A percentile compares a stretch with the other conserved stretches of the same genome.
phyloP scores from a whole-genome alignment of 2,888 invertebrate genomes.

The Neoaliturus tenellus region DNA sequence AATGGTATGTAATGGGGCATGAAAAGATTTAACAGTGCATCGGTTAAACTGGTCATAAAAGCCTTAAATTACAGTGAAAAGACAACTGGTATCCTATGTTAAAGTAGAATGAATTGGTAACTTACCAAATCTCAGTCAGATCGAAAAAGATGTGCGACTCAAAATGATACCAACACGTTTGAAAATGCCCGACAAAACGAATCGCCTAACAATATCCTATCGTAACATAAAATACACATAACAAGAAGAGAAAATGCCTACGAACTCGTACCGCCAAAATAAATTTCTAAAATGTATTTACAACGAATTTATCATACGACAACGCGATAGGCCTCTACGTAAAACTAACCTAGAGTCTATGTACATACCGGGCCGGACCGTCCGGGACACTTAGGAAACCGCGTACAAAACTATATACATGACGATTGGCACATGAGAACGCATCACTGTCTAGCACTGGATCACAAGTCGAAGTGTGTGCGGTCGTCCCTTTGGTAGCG shows the following conservation, averaged over 20 bases:
- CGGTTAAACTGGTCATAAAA: background rate
- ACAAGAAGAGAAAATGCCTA: conserved; percentile 9
- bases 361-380: conserved; percentile 45
- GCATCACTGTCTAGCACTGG: conserved; percentile 39
- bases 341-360: conserved; percentile 32
- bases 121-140: conserved; percentile 25
- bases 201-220: background rate
- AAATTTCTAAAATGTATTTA: conserved; percentile 25
- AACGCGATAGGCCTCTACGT: conserved; percentile 41
- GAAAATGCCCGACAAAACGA: conserved; percentile 33
- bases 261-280: conserved; percentile 30
- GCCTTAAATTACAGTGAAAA: background rate
- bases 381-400: background rate
- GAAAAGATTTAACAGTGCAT: background rate
- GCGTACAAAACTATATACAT: conserved; percentile 59
- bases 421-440: conserved; percentile 62
- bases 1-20: too few species aligned
- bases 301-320: background rate
- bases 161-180: conserved; percentile 4
- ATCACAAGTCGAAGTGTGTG: conserved; percentile 65
- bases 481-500: conserved; percentile 60
- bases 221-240: conserved; percentile 21
- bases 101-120: conserved; percentile 30
- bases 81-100: background rate
- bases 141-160: background rate